A percentile compares a stretch with the other conserved stretches of the same genome.
Conservation (phyloP, 2,797 vertebrate species). For the Champsocephalus esox region DNA sequence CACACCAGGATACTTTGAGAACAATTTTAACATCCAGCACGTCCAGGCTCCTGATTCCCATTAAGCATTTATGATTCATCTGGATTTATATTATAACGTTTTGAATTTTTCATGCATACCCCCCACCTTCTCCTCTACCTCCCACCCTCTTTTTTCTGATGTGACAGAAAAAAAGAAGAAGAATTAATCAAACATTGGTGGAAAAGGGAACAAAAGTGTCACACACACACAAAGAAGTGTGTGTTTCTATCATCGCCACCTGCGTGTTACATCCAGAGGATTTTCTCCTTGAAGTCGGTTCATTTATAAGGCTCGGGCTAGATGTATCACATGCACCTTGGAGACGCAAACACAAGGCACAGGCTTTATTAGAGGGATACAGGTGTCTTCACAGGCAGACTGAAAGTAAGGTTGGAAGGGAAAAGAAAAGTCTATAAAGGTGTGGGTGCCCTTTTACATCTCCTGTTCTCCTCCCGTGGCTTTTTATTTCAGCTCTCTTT, state of each 20-base stretch:
- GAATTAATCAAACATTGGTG: conserved; percentile 74
- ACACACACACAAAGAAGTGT: conserved; percentile 8
- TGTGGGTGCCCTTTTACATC: conserved; percentile 53
- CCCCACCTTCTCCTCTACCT: conserved; percentile 8
- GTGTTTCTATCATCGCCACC: conserved; percentile 43
- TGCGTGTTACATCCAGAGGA: conserved; percentile 48
- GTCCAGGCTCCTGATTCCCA: conserved; percentile 72
- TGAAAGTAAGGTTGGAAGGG: conserved; percentile 20
- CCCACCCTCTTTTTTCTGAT: conserved; percentile 59
- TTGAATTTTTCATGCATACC: conserved; percentile 84
- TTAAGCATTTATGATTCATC: conserved; percentile 88
- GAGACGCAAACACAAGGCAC: conserved; percentile 54
- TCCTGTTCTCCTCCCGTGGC: conserved; percentile 27
- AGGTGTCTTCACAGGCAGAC: conserved; percentile 58
- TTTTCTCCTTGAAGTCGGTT: conserved; percentile 47
- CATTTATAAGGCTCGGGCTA: conserved; percentile 48
- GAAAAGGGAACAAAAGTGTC: conserved; percentile 44
- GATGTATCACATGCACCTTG: conserved; percentile 43
- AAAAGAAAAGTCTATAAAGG: conserved; percentile 28
- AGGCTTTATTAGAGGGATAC: conserved; percentile 57
- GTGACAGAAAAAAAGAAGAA: conserved; percentile 49
- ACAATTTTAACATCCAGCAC: conserved; percentile 73
- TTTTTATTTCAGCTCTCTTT: conserved; percentile 67
- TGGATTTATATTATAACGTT: conserved; percentile 86
- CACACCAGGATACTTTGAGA: conserved; percentile 63